These are phyloP conservation scores for Teinopalpus imperialis DNA, from an alignment of 2,888 invertebrate genomes.

Conservation along the genomic window DNA sequence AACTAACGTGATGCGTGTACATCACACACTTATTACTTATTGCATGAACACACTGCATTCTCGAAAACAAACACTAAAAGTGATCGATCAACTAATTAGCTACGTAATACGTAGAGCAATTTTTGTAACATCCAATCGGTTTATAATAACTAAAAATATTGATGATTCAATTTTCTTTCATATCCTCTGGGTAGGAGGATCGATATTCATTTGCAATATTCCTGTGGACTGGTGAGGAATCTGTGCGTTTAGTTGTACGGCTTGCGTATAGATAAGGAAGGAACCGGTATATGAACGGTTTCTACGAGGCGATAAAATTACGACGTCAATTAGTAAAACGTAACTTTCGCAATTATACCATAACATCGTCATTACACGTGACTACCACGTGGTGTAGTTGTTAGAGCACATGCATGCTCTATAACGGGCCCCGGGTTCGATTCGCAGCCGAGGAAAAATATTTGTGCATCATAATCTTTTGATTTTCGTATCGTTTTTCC, in stretches of 20 bases:
- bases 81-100: neutral
- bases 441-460: no score
- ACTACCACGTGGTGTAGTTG: no score
- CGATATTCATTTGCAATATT: conserved; percentile 1
- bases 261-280: conserved; percentile 1
- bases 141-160: neutral
- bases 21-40: no score
- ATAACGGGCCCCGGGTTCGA: no score
- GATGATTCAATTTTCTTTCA: neutral
- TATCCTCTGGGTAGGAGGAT: neutral
- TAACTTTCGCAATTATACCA: neutral
- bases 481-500: no score
- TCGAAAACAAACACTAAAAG: neutral
- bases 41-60: neutral
- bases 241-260: no score
- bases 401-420: neutral
- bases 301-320: conserved; percentile 2
- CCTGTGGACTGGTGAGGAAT: no score
- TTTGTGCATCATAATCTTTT: no score
- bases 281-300: conserved; percentile 6
- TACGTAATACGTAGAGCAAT: neutral
- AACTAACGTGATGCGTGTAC: no score
- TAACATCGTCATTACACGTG: no score
- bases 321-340: neutral
- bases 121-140: neutral